These are phyloP conservation scores for Andrena bicolor DNA, from an alignment of 2,888 invertebrate species.

Conservation along the genomic window DNA sequence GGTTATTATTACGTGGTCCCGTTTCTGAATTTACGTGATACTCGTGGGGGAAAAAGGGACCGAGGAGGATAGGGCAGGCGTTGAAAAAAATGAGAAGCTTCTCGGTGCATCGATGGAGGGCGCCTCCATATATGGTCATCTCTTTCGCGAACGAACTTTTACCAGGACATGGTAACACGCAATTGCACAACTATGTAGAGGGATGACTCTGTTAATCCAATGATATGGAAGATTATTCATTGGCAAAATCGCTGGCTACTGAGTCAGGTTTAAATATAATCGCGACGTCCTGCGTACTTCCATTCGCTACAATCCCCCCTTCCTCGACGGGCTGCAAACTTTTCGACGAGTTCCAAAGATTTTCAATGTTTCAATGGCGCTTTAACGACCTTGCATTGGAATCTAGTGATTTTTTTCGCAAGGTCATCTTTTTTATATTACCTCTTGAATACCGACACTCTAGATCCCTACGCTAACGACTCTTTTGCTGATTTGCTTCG, in stretches of 20 bases:
- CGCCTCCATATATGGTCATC: background rate
- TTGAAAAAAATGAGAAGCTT: background rate
- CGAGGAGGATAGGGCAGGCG: constrained; percentile 12
- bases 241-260: constrained; percentile 66
- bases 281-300: constrained; percentile 45
- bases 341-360: constrained; percentile 29
- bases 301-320: constrained; percentile 40
- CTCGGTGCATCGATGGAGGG: background rate
- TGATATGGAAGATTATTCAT: constrained; percentile 66
- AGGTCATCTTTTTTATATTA: background rate
- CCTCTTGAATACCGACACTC: background rate
- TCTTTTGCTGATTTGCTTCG: background rate
- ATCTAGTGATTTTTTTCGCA: background rate
- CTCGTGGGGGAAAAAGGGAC: background rate
- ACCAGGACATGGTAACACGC: background rate
- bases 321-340: constrained; percentile 28
- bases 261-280: constrained; percentile 77
- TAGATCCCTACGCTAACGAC: background rate
- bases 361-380: constrained; percentile 2
- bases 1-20: constrained; percentile 79
- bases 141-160: background rate
- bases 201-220: constrained; percentile 12
- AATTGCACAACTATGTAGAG: constrained; percentile 4
- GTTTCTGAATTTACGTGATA: constrained; percentile 63
- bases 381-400: background rate